These are phyloP conservation scores for Drosophila burlai DNA, from an alignment of 1,140 invertebrate species.

Conservation along the genomic window DNA sequence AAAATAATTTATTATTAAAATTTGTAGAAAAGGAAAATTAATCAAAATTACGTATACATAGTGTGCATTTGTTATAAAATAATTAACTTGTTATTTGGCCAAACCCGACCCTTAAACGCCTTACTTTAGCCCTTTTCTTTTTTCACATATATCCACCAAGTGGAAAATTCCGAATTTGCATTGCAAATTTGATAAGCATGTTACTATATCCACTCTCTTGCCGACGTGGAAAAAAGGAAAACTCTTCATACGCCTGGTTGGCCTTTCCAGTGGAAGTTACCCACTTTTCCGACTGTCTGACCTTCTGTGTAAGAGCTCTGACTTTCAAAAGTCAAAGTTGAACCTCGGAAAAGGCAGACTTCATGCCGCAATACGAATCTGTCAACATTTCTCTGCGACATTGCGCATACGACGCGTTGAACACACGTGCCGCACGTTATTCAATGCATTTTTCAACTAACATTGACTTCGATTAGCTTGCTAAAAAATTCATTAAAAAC, in stretches of 20 bases:
- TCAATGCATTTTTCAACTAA: conserved; percentile 77
- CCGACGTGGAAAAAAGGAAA: conserved; percentile 9
- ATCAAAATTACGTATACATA: background rate
- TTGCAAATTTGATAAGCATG: conserved; percentile 49
- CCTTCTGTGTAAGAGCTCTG: conserved; percentile 17
- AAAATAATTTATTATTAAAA: background rate
- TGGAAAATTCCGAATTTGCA: conserved; percentile 41
- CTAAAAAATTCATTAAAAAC: conserved; percentile 83
- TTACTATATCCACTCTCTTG: conserved; percentile 13
- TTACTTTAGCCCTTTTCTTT: background rate
- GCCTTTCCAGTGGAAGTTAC: conserved; percentile 11
- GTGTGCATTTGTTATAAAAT: conserved; percentile 22
- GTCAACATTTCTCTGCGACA: conserved; percentile 26
- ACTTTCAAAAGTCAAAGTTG: conserved; percentile 37
- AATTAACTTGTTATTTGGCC: conserved; percentile 22
- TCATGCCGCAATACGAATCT: conserved; percentile 3
- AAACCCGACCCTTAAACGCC: background rate
- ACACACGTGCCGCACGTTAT: conserved; percentile 38
- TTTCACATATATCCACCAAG: conserved; percentile 28
- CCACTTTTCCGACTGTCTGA: conserved; percentile 33
- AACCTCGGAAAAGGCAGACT: conserved; percentile 9
- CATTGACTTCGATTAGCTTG: conserved; percentile 81
- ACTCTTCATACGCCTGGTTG: conserved; percentile 28
- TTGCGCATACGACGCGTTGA: conserved; percentile 60
- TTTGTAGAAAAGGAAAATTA: background rate